A percentile compares a stretch with the other conserved stretches of the same genome.
These are phyloP conservation scores for Hippocampus barbouri DNA, from an alignment of 2,113 vertebrate genomes.

Conservation along the genomic window DNA sequence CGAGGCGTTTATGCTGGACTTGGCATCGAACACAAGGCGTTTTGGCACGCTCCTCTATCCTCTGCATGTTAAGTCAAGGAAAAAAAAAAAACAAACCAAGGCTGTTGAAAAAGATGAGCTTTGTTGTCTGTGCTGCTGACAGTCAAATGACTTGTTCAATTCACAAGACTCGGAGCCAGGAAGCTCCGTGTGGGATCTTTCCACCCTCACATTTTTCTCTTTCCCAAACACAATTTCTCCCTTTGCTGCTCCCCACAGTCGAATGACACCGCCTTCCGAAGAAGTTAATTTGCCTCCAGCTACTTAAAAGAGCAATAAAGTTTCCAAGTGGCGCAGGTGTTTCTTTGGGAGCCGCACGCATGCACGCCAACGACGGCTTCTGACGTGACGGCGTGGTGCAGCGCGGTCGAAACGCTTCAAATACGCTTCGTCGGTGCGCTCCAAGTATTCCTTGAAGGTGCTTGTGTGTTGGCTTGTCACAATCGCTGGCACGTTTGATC, in stretches of 20 bases:
- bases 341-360: constrained; percentile 12
- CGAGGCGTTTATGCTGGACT: not conserved
- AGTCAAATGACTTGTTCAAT: not conserved
- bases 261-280: constrained; percentile 9
- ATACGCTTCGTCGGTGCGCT: constrained; percentile 29
- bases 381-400: constrained; percentile 18
- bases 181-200: not conserved
- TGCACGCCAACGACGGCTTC: constrained; percentile 2
- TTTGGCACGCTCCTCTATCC: not conserved
- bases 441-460: constrained; percentile 57
- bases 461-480: constrained; percentile 51
- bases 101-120: not conserved
- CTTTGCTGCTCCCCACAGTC: constrained; percentile 17
- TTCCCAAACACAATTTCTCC: not conserved
- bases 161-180: not conserved
- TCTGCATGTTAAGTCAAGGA: not conserved
- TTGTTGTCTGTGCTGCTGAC: not conserved
- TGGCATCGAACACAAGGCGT: not conserved
- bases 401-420: constrained; percentile 17
- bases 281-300: constrained; percentile 34
- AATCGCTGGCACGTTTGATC: constrained; percentile 16
- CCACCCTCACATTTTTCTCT: not conserved
- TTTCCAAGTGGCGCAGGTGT: constrained; percentile 11
- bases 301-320: constrained; percentile 16
- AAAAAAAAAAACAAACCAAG: not conserved